A percentile compares a stretch with the other conserved stretches of the same genome.
phyloP scores from a whole-genome alignment of 2,888 invertebrate genomes.

The Cheilosia grossa region DNA sequence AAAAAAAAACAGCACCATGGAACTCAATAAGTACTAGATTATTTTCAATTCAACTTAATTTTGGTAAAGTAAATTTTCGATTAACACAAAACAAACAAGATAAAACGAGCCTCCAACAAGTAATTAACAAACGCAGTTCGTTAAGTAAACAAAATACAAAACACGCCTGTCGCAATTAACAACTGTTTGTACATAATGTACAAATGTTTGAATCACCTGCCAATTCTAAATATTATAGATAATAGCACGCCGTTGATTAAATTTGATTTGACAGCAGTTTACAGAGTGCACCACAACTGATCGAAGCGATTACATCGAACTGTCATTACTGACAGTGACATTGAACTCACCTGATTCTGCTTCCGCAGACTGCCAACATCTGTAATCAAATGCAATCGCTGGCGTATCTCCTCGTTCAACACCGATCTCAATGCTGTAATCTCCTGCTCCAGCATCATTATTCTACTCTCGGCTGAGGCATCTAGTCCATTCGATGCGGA shows the following conservation, averaged over 20 bases:
- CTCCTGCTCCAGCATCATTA: conserved; percentile 80
- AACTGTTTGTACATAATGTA: conserved; percentile 35
- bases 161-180: conserved; percentile 19
- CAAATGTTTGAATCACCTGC: too few species aligned
- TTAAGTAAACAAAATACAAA: conserved; percentile 35
- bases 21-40: neutral
- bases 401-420: conserved; percentile 82
- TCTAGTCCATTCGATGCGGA: conserved; percentile 67
- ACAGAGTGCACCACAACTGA: neutral
- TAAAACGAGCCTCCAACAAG: neutral
- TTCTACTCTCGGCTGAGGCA: conserved; percentile 78
- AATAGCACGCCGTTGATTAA: neutral
- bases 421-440: conserved; percentile 79
- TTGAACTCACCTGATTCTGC: conserved; percentile 79
- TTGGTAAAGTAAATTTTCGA: neutral
- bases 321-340: neutral
- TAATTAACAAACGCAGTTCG: neutral
- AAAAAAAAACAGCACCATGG: neutral
- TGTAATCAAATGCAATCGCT: conserved; percentile 82
- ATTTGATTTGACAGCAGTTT: neutral
- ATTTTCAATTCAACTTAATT: too few species aligned
- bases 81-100: neutral
- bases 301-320: neutral
- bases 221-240: conserved; percentile 21
- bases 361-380: conserved; percentile 82